A percentile compares a stretch with the other conserved stretches of the same genome.
These are phyloP conservation scores for Hipposideros larvatus DNA, from an alignment of 2,797 vertebrate species.

Conservation along the genomic window DNA sequence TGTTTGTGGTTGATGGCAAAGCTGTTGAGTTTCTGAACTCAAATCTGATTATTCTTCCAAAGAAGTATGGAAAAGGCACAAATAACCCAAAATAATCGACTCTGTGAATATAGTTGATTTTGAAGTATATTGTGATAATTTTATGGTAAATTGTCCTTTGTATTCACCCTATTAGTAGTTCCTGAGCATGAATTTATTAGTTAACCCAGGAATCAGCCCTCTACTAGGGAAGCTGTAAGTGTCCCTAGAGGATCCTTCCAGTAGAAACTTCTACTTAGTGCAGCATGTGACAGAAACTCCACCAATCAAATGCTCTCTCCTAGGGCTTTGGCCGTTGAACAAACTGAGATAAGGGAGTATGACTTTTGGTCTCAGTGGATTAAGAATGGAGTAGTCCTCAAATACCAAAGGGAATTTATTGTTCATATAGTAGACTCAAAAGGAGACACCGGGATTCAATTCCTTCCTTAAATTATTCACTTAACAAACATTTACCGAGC, in stretches of 20 bases:
- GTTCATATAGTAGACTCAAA: neutral
- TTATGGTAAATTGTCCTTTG: slow-evolving; percentile 3
- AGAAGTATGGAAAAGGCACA: neutral
- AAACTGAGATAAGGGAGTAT: neutral
- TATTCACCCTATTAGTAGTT: neutral
- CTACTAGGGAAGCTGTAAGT: neutral
- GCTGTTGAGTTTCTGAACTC: neutral
- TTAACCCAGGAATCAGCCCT: neutral
- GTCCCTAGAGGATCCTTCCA: neutral
- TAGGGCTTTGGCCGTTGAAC: neutral
- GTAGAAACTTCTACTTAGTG: neutral
- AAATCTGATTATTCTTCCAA: neutral
- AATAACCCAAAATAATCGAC: neutral
- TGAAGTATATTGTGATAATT: neutral
- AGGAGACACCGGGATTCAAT: neutral
- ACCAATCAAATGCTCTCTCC: neutral
- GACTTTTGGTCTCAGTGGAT: neutral
- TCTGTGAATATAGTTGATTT: neutral
- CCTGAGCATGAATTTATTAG: neutral
- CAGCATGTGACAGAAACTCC: neutral
- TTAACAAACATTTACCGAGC: neutral
- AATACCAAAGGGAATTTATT: neutral
- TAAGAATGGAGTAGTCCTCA: neutral
- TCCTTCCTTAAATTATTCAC: neutral
- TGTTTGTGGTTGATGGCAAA: neutral